Evolutionary conservation across 2,113 vertebrate genomes (phyloP).

Genomic region (Rafetus swinhoei): DNA sequence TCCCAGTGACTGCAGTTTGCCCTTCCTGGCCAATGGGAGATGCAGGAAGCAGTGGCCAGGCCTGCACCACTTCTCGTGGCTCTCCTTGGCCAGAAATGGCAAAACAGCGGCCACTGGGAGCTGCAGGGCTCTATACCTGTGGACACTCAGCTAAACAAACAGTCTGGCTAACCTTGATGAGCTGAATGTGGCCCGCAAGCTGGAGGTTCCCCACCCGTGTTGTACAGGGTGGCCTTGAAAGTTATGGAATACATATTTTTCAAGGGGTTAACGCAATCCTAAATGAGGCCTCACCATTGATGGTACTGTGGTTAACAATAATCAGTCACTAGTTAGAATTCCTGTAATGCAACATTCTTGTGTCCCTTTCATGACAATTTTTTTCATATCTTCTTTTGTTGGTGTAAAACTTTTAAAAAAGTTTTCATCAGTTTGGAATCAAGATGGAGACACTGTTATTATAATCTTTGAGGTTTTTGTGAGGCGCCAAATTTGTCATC

Average conservation of each 20-base stretch:
- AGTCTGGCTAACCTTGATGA: no score
- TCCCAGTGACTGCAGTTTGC: no score
- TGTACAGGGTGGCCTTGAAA: background rate
- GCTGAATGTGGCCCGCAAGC: no score
- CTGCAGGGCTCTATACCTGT: no score
- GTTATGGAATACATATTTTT: background rate
- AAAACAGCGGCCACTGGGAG: no score
- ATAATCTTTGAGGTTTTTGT: background rate
- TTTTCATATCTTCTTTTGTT: background rate
- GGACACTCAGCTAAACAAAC: no score
- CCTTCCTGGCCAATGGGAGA: no score
- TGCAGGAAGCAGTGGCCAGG: no score
- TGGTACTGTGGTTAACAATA: background rate
- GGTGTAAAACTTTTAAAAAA: background rate
- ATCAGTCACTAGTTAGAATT: background rate
- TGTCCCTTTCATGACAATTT: background rate
- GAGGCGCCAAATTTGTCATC: background rate
- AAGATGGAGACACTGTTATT: background rate
- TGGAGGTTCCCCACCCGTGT: no score
- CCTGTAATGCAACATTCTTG: background rate
- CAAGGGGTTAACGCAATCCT: background rate
- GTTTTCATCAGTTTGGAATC: slow-evolving; percentile 8
- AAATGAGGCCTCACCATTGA: slow-evolving; percentile 1
- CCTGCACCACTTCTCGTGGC: no score
- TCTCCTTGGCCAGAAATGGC: no score